Conservation (phyloP, 2,113 vertebrate species). For the Zingel zingel region DNA sequence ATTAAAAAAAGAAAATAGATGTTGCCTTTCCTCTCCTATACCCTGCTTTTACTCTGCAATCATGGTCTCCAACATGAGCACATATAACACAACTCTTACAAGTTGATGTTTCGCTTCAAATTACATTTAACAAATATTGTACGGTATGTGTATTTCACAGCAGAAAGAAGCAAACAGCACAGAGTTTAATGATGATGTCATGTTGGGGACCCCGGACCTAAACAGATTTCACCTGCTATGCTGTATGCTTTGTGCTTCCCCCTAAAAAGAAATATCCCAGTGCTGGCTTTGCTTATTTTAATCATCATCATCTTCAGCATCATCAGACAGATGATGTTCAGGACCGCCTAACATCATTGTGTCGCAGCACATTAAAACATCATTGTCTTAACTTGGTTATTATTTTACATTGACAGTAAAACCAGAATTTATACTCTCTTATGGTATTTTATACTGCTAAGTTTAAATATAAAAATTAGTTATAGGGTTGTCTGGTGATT, state of each 20-base stretch:
- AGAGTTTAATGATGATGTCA: constrained; percentile 20
- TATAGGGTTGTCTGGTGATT: background rate
- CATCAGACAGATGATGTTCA: background rate
- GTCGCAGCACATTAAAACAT: constrained; percentile 13
- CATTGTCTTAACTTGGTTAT: background rate
- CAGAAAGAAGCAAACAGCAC: background rate
- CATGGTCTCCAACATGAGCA: constrained; percentile 60
- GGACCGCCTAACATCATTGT: background rate
- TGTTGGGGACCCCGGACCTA: constrained; percentile 56
- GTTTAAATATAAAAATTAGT: background rate
- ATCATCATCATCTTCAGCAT: constrained; percentile 41
- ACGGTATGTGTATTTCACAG: background rate
- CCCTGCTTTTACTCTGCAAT: constrained; percentile 36
- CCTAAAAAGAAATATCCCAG: constrained; percentile 32
- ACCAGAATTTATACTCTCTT: background rate
- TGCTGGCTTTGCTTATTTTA: constrained; percentile 59
- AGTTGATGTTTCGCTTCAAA: background rate
- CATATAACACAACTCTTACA: background rate
- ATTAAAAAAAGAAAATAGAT: no score
- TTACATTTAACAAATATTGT: background rate
- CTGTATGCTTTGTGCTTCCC: constrained; percentile 34
- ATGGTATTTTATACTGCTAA: background rate
- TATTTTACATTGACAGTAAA: background rate
- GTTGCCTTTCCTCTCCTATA: background rate
- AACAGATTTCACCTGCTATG: constrained; percentile 49